Evolutionary conservation across 1,140 invertebrate species (phyloP), one percentile per base, ranked within the genome.

Genomic region (Uloborus diversus): DNA sequence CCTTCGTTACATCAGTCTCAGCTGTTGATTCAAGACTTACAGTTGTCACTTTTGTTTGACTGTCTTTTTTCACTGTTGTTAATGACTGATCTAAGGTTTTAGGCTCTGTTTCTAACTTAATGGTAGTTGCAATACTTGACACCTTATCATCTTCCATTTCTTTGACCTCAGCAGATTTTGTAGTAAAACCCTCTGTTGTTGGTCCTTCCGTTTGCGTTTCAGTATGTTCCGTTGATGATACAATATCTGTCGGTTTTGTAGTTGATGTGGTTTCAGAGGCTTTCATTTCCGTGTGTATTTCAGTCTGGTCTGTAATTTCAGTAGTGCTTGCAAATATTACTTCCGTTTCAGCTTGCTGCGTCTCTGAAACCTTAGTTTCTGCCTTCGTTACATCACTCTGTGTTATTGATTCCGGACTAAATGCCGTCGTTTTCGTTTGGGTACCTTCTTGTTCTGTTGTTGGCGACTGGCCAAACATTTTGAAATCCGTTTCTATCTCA

Each of bases 351-450:
- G n/a, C n/a, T n/a, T n/a, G 30, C 33, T 79, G 20, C 33, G 53
- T 17, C 23, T 70, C 81, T 37, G 35, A 13, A 28, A 65, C 27
- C 42, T 73, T 66, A 0, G 30, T 47, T 11, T 79, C 61, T 42
- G 62, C 61, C 28, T 56, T 80, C 32, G 30, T 20, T 59, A 79
- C 64, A 47, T 83, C 84, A 27, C 69, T 80, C 14, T 75, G 14
- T 17, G 69, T 32, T 66, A 35, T 49, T 57, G 35, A 61, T 73
- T 70, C 56, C 27, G 33, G 27, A 78, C 75, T 73, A 59, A 23
- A 42, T 13, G 73, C 64, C 3, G 68, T 33, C 53, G 30, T 56
- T 7, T 20, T 53, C 51, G 2, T 53, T 53, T 17, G 4, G 2
- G 65, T 79, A 3, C 51, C 37, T 42, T 76, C 57, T 76, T 64